Base-by-base conservation (phyloP, 2,888 invertebrate genomes). In the Mythimna impura region DNA sequence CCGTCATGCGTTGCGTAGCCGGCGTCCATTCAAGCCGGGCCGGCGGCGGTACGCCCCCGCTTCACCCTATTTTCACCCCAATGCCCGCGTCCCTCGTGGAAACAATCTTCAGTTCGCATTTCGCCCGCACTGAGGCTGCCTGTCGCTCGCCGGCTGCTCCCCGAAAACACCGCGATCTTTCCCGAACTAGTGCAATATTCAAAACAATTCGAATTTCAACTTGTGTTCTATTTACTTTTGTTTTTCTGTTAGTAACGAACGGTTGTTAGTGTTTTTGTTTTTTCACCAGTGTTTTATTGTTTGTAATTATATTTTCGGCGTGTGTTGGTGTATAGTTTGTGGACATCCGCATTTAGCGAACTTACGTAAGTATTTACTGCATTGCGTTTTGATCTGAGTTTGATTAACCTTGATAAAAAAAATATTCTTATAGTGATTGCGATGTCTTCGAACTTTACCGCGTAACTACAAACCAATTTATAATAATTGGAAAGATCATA, bases 311-410 rank as follows among this genome's bases (percentile, higher is more conserved):
- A 85, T 86, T 83, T 84, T 89, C 80, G 86, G 85, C 82, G 80
- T 85, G 91, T 91, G 89, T 85, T 89, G 78, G 88, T 91, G 91
- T 90, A 82, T 76, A 72, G 86, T 90, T 88, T 85, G 83, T 90
- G 89, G 89, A 89, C 87, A 87, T 86, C 89, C 89, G 89, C 89
- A 89, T 88, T 90, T 91, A 80, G 90, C 86, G 81, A 94, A 94
- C 94, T 96, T 96, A 96, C 95, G 96, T 96, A 96, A 96, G 96
- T 93, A 91, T 91, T 92, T 92, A 93, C 95, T 95, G 96, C 96
- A 96, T 89, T 96, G 96, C 96, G 95, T 94, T 94, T 71, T 87
- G 71, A 83, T 81, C 82, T 78, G 80, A 76, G 43, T 82, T 81
- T 73, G 78, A 85, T 79, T 80, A 75, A 57, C 58, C 75, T 83